These are phyloP conservation scores for Anastrepha obliqua DNA, from an alignment of 1,140 invertebrate genomes.

Conservation along the genomic window DNA sequence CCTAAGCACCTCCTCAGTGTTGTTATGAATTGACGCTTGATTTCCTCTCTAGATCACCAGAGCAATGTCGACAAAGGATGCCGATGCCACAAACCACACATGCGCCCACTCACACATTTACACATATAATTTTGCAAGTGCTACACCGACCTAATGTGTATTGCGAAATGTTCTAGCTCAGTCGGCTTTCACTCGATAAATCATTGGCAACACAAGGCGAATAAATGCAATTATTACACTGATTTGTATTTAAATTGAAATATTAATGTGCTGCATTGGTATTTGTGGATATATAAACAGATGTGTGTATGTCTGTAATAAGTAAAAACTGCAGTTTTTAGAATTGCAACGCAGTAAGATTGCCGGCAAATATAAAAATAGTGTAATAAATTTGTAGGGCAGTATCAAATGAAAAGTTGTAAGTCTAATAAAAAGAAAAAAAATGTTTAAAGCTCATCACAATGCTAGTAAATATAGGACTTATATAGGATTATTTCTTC, in stretches of 20 bases:
- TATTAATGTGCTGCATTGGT: background rate
- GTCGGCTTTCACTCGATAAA: background rate
- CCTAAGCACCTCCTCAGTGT: background rate
- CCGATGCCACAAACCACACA: background rate
- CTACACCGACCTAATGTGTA: too few species aligned
- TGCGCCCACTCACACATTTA: background rate
- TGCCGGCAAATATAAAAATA: background rate
- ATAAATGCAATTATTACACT: slow-evolving; percentile 49
- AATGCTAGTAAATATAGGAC: too few species aligned
- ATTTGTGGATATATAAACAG: background rate
- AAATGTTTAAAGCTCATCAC: too few species aligned
- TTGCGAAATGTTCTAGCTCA: background rate
- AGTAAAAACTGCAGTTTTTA: background rate
- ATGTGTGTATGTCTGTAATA: background rate
- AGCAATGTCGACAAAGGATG: slow-evolving; percentile 45
- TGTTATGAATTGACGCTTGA: slow-evolving; percentile 36
- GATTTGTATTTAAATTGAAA: slow-evolving; percentile 24
- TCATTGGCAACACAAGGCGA: slow-evolving; percentile 16
- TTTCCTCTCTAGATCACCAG: slow-evolving; percentile 46
- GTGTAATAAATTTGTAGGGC: background rate
- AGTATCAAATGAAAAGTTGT: background rate
- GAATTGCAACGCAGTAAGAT: background rate
- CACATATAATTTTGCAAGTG: background rate
- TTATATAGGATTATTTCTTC: too few species aligned
- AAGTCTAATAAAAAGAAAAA: too few species aligned